A percentile compares a stretch with the other conserved stretches of the same genome.
Evolutionary conservation across 2,888 invertebrate species (phyloP).

Genomic region (Meteorus cinctellus): DNA sequence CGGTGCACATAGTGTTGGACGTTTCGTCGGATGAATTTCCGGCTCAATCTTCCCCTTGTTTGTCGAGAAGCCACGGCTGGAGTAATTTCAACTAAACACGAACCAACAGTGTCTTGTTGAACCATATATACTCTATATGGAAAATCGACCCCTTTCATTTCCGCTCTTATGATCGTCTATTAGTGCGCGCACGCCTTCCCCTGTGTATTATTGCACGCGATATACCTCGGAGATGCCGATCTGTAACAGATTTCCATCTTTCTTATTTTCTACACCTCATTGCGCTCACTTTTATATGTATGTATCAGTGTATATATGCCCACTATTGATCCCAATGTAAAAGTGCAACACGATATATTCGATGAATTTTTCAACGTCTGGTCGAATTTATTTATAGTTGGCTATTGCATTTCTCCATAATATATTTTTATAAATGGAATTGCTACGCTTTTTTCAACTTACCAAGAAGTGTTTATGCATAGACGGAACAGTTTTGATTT

Average conservation of each 20-base stretch:
- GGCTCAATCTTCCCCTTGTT: conserved; percentile 55
- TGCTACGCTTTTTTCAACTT: no score
- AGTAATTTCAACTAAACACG: conserved; percentile 62
- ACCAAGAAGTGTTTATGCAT: no score
- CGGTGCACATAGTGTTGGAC: conserved; percentile 45
- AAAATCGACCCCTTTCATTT: conserved; percentile 52
- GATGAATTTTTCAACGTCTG: no score
- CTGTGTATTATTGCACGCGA: conserved; percentile 17
- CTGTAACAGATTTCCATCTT: conserved; percentile 35
- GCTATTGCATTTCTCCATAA: no score
- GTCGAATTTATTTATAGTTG: no score
- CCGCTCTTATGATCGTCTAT: conserved; percentile 43
- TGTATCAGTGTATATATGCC: no score
- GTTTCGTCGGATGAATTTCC: conserved; percentile 61
- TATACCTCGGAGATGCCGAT: conserved; percentile 28
- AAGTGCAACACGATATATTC: no score
- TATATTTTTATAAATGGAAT: no score
- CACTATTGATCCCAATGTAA: no score
- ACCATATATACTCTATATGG: not conserved
- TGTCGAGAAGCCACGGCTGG: conserved; percentile 53
- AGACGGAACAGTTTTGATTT: no score
- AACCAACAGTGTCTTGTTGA: conserved; percentile 34
- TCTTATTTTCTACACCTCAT: not conserved
- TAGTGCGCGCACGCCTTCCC: conserved; percentile 41
- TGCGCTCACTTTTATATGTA: conserved; percentile 5